These are phyloP conservation scores for Nomada fucata DNA, from an alignment of 2,888 invertebrate species.

Conservation along the genomic window DNA sequence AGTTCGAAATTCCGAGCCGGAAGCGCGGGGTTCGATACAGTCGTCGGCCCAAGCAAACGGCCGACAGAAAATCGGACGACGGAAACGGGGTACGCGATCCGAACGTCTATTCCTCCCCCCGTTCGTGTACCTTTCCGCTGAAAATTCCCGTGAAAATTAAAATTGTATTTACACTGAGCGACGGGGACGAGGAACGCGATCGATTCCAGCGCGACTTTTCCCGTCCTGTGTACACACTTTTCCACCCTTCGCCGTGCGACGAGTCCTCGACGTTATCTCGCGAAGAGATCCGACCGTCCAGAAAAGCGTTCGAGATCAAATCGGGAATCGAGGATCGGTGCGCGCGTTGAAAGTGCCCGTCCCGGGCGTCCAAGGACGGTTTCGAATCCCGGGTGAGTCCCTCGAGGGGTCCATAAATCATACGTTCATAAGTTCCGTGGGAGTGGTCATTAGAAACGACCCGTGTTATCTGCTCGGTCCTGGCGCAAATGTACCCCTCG, in stretches of 20 bases:
- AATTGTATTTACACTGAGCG: slow-evolving; percentile 64
- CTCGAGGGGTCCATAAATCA: slow-evolving; percentile 62
- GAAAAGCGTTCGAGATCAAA: slow-evolving; percentile 48
- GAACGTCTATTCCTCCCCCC: slow-evolving; percentile 26
- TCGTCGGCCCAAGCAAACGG: slow-evolving; percentile 38
- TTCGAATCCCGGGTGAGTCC: slow-evolving; percentile 22
- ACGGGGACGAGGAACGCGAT: slow-evolving; percentile 10
- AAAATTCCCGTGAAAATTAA: slow-evolving; percentile 60
- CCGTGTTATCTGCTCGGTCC: slow-evolving; percentile 35
- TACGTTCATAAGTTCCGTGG: slow-evolving; percentile 29
- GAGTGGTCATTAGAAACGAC: slow-evolving; percentile 44
- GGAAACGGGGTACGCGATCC: slow-evolving; percentile 24
- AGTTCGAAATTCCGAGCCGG: slow-evolving; percentile 19
- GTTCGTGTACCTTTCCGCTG: slow-evolving; percentile 18
- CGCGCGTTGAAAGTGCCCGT: slow-evolving; percentile 3
- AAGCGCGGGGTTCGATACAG: not conserved
- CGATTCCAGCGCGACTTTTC: slow-evolving; percentile 52
- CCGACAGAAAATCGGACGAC: slow-evolving; percentile 5
- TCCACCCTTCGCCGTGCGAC: slow-evolving; percentile 35
- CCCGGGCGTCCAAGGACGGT: slow-evolving; percentile 8
- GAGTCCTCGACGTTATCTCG: slow-evolving; percentile 62
- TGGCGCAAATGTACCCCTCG: slow-evolving; percentile 17
- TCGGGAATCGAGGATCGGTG: slow-evolving; percentile 23
- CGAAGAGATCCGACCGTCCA: slow-evolving; percentile 27
- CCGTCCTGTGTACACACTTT: slow-evolving; percentile 49